Evolutionary conservation across 2,888 invertebrate species (phyloP).

Genomic region (Lissocephala sabroskyi): DNA sequence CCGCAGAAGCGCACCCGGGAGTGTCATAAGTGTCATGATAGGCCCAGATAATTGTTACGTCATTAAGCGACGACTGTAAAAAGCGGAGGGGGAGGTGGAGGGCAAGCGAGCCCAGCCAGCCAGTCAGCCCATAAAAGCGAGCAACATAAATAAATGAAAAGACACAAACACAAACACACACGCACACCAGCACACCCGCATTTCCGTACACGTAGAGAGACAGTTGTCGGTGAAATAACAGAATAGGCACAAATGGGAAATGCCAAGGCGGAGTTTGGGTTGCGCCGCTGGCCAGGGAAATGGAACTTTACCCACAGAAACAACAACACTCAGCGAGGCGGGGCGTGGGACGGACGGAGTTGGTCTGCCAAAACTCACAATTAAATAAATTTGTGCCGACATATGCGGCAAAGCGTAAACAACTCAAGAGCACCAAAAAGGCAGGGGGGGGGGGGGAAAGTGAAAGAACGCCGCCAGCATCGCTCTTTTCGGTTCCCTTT

Average conservation of each 20-base stretch:
- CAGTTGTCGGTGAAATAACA: too few species aligned
- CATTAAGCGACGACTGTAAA: conserved; percentile 48
- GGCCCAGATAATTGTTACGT: conserved; percentile 61
- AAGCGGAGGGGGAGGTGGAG: conserved; percentile 17
- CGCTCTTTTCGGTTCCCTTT: not conserved
- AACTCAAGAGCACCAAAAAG: conserved; percentile 28
- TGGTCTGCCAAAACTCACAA: conserved; percentile 25
- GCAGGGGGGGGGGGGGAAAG: conserved; percentile 4
- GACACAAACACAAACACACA: conserved; percentile 7
- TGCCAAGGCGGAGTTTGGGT: too few species aligned
- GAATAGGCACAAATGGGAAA: not conserved
- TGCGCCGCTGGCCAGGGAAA: too few species aligned
- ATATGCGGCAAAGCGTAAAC: conserved; percentile 62
- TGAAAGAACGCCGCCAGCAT: conserved; percentile 1
- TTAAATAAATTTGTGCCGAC: conserved; percentile 56
- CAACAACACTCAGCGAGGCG: conserved; percentile 12
- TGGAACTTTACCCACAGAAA: not conserved
- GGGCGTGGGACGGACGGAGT: conserved; percentile 11
- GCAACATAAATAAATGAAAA: conserved; percentile 14
- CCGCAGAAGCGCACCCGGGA: conserved; percentile 52
- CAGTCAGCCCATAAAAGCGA: conserved; percentile 13
- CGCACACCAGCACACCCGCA: conserved; percentile 6
- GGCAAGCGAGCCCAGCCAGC: conserved; percentile 7
- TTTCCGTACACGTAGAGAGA: too few species aligned
- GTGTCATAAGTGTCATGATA: conserved; percentile 51